A percentile compares a stretch with the other conserved stretches of the same genome.
Conservation (phyloP, 2,113 vertebrate species). For the Podarcis cretensis region DNA sequence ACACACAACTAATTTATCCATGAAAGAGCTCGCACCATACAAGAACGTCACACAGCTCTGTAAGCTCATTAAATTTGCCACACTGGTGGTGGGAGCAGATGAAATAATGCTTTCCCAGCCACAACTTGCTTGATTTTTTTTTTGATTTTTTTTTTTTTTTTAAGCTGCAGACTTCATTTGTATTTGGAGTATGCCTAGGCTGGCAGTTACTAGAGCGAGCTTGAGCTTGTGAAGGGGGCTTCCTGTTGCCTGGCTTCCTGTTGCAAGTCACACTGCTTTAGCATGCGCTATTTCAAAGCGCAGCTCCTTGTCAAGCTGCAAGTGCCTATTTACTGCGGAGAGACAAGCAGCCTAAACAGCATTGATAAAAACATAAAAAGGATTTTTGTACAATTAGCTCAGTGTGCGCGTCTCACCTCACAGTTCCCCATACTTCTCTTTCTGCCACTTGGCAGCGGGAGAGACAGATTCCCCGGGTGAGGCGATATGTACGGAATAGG, state of each 20-base stretch:
- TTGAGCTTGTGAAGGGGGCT: not conserved
- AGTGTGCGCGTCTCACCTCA: not conserved
- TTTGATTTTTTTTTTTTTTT: too few species aligned
- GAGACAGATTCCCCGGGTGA: not conserved
- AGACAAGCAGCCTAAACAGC: not conserved
- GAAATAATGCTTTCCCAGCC: not conserved
- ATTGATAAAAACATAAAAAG: slow-evolving; percentile 15
- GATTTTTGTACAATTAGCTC: slow-evolving; percentile 9
- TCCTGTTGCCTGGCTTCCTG: not conserved
- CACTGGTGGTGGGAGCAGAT: not conserved
- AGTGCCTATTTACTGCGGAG: not conserved
- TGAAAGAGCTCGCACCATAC: not conserved
- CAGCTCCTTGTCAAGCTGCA: accelerated
- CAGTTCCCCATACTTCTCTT: not conserved
- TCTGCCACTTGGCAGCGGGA: not conserved
- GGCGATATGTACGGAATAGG: not conserved
- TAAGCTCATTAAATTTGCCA: slow-evolving; percentile 5
- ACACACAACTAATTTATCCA: not conserved
- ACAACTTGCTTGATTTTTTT: accelerated
- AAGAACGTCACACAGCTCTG: not conserved
- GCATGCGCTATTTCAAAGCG: slow-evolving; percentile 1
- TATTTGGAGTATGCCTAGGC: not conserved
- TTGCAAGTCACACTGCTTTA: not conserved
- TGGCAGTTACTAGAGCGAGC: slow-evolving; percentile 1
- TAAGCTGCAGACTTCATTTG: not conserved